These are phyloP conservation scores for Hippocampus zosterae DNA, from an alignment of 2,113 vertebrate genomes.

Conservation along the genomic window DNA sequence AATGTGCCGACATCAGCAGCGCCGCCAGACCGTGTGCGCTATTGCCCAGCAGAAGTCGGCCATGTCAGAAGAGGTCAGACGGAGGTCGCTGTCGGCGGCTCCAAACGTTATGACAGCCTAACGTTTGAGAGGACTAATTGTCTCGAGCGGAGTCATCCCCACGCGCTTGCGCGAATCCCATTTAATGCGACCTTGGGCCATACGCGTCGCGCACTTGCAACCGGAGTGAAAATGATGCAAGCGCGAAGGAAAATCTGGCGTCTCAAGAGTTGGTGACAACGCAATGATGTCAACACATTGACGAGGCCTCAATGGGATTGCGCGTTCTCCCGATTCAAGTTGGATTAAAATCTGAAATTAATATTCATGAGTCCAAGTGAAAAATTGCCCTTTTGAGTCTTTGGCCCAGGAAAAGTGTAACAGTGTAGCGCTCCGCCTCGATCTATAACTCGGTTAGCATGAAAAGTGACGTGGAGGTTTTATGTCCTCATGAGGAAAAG, in stretches of 20 bases:
- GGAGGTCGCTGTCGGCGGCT: not conserved
- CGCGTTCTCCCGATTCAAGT: not conserved
- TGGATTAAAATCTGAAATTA: not conserved
- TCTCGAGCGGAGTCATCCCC: not conserved
- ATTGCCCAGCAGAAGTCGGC: not conserved
- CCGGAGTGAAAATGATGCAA: not conserved
- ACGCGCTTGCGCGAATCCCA: not conserved
- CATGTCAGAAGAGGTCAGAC: not conserved
- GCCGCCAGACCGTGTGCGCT: slow-evolving; percentile 34
- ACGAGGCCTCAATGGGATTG: not conserved
- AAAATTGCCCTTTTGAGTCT: no score
- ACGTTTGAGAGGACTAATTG: not conserved
- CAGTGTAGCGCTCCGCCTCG: no score
- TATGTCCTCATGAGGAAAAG: no score
- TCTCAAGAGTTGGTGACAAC: not conserved
- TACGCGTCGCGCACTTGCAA: not conserved
- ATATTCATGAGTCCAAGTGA: not conserved
- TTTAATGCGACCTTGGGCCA: not conserved
- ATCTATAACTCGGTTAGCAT: no score
- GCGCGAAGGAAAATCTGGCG: not conserved
- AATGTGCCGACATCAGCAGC: slow-evolving; percentile 72
- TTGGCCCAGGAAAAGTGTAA: no score
- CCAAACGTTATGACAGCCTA: not conserved
- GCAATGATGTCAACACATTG: not conserved
- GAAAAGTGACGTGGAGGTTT: no score